Evolutionary conservation across 2,113 vertebrate genomes (phyloP).

Genomic region (Tenrec ecaudatus): DNA sequence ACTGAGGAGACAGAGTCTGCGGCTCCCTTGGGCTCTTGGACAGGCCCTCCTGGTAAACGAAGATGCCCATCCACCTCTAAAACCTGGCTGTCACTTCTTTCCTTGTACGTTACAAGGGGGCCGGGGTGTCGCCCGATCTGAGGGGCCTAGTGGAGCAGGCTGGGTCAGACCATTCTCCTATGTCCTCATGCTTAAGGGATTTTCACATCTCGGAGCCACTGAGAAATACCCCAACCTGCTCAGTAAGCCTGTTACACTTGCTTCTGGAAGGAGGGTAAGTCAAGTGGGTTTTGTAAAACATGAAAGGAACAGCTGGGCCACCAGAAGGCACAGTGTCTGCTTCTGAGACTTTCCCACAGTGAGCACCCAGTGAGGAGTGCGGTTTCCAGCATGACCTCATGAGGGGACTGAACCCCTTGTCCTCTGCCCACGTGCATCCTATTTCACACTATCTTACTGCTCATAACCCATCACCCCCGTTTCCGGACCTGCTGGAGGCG

Average conservation of each 20-base stretch:
- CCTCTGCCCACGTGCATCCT: no score
- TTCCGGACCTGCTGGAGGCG: rapidly evolving
- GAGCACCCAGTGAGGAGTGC: not conserved
- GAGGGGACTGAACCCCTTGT: no score
- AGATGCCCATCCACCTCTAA: not conserved
- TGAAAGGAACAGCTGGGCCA: not conserved
- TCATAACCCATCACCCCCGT: not conserved
- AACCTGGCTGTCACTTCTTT: not conserved
- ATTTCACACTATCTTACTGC: not conserved
- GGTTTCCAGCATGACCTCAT: not conserved
- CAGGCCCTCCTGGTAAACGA: not conserved
- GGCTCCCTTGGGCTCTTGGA: rapidly evolving
- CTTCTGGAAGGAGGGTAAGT: not conserved
- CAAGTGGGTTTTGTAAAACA: rapidly evolving
- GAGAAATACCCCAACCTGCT: not conserved
- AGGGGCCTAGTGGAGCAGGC: not conserved
- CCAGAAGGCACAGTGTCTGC: no score
- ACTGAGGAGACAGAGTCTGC: slow-evolving; percentile 77
- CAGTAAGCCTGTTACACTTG: not conserved
- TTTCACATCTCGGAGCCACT: not conserved
- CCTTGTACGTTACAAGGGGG: not conserved
- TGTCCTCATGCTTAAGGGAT: not conserved
- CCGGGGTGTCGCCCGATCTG: no score
- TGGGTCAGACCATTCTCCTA: not conserved
- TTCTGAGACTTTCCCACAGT: not conserved